These are phyloP conservation scores for Nasua narica DNA, from an alignment of 2,797 vertebrate species.

Conservation along the genomic window DNA sequence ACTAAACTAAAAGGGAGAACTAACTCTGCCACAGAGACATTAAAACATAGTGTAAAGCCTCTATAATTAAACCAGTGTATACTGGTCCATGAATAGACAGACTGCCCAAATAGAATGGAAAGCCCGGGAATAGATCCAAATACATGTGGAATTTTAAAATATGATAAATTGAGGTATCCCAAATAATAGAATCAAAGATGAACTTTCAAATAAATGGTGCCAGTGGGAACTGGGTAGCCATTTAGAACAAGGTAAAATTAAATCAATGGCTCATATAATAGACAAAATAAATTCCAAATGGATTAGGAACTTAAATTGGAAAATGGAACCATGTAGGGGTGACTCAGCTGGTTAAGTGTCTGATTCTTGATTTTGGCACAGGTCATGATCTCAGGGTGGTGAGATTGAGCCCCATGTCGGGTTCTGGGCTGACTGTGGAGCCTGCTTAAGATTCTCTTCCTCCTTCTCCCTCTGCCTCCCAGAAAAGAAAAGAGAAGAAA, in stretches of 20 bases:
- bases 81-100: neutral
- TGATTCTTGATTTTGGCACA: neutral
- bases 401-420: neutral
- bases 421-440: neutral
- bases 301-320: neutral
- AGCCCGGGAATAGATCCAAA: neutral
- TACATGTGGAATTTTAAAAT: neutral
- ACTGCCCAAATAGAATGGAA: neutral
- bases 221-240: neutral
- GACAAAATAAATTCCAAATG: neutral
- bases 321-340: neutral
- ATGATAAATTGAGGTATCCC: neutral
- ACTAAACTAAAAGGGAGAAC: neutral
- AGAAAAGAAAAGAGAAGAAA: no score
- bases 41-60: neutral
- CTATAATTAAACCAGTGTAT: neutral
- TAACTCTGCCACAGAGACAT: neutral
- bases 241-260: neutral
- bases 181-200: neutral
- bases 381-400: neutral
- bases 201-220: neutral
- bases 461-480: neutral
- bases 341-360: neutral
- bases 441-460: neutral
- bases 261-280: neutral